Conservation (phyloP, 1,140 invertebrate species). For the Armadillidium nasatum region DNA sequence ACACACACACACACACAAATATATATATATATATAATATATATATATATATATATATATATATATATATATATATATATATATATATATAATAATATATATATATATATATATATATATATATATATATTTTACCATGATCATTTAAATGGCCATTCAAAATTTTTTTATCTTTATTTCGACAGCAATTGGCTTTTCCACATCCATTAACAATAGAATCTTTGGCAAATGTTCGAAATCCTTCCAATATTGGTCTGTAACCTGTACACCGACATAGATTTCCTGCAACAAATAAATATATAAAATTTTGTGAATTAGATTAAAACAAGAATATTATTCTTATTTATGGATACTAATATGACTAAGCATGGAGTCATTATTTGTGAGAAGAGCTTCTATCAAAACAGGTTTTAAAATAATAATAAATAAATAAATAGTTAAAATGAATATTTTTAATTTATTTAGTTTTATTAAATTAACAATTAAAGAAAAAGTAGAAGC, state of each 20-base stretch:
- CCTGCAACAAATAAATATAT: slow-evolving; percentile 49
- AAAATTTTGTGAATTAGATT: too few relatives aligned
- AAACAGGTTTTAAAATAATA: too few relatives aligned
- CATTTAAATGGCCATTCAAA: neutral
- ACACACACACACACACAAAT: neutral
- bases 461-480: too few relatives aligned
- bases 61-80: slow-evolving; percentile 9
- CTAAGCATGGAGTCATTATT: too few relatives aligned
- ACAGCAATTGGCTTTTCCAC: slow-evolving; percentile 28
- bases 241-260: slow-evolving; percentile 76
- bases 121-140: neutral
- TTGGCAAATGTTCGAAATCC: slow-evolving; percentile 69
- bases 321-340: too few relatives aligned
- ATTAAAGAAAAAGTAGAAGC: too few relatives aligned
- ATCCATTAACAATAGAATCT: slow-evolving; percentile 50
- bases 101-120: slow-evolving; percentile 6
- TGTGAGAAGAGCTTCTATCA: too few relatives aligned
- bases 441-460: too few relatives aligned
- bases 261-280: slow-evolving; percentile 81
- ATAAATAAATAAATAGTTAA: too few relatives aligned
- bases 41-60: slow-evolving; percentile 11
- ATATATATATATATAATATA: slow-evolving; percentile 11
- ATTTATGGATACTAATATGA: too few relatives aligned
- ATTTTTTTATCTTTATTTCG: neutral
- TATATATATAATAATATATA: slow-evolving; percentile 8